Conservation (phyloP, 2,888 invertebrate genomes). For the Acronicta leporina region DNA sequence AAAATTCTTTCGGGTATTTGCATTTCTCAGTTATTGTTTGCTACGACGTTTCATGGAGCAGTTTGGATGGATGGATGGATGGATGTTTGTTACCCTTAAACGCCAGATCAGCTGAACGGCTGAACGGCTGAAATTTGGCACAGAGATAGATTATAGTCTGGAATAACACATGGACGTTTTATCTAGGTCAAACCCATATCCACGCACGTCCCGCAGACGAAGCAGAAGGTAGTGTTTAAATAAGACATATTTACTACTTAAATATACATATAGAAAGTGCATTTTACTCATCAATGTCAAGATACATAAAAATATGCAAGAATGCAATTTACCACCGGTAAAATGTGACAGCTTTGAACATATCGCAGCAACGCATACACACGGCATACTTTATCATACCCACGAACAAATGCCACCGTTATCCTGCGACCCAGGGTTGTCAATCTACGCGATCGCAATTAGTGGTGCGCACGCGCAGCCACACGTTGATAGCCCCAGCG, state of each 20-base stretch:
- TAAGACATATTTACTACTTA: background rate
- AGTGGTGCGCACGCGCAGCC: conserved; percentile 68
- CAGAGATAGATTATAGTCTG: no score
- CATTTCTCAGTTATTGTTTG: background rate
- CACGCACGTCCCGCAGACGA: no score
- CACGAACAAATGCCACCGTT: conserved; percentile 68
- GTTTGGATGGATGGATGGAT: no score
- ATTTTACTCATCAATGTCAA: conserved; percentile 41
- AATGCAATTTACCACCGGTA: conserved; percentile 38
- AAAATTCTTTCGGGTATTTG: background rate
- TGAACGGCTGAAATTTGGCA: no score
- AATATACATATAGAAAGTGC: conserved; percentile 27
- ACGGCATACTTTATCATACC: conserved; percentile 34
- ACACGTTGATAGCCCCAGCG: conserved; percentile 48
- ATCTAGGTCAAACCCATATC: no score
- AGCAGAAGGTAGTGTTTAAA: no score
- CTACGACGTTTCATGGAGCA: background rate
- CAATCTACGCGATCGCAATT: conserved; percentile 70
- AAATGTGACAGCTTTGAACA: conserved; percentile 35
- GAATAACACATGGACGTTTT: no score
- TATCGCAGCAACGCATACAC: conserved; percentile 28
- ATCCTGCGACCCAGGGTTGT: conserved; percentile 67
- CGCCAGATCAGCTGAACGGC: no score
- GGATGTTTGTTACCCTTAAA: no score
- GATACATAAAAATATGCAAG: conserved; percentile 39